Evolutionary conservation across 2,113 vertebrate genomes (phyloP).

Genomic region (Capricornis sumatraensis): DNA sequence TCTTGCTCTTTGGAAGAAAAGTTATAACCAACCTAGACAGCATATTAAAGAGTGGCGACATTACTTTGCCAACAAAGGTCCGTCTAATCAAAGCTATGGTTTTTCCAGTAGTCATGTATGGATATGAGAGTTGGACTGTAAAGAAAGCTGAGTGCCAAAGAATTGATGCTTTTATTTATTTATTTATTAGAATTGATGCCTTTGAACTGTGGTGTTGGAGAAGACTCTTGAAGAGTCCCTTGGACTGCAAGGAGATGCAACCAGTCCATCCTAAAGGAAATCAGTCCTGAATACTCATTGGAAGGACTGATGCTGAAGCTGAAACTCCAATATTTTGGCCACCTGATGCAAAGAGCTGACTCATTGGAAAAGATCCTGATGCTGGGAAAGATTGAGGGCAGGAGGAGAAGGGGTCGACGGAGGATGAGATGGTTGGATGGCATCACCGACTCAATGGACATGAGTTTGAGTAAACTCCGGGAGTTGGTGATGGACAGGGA

Average conservation of each 20-base stretch:
- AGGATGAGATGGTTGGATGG: background rate
- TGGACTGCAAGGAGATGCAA: background rate
- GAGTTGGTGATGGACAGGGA: background rate
- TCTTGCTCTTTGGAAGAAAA: background rate
- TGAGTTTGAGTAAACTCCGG: background rate
- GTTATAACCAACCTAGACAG: background rate
- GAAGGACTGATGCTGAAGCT: background rate
- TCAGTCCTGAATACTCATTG: background rate
- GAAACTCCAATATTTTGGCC: background rate
- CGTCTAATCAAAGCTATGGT: background rate
- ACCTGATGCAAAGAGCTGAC: background rate
- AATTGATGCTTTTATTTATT: background rate
- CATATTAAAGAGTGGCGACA: background rate
- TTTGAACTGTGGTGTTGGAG: background rate
- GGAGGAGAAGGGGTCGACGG: rapidly evolving
- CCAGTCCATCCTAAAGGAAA: background rate
- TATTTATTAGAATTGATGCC: background rate
- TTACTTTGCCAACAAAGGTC: background rate
- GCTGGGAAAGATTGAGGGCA: background rate
- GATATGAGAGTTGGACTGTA: background rate
- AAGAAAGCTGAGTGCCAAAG: background rate
- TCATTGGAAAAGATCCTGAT: background rate
- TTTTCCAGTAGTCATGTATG: background rate
- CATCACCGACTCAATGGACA: background rate
- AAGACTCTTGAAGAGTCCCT: background rate